These are phyloP conservation scores for Drosophila oshimai DNA, from an alignment of 1,140 invertebrate genomes.

Conservation along the genomic window DNA sequence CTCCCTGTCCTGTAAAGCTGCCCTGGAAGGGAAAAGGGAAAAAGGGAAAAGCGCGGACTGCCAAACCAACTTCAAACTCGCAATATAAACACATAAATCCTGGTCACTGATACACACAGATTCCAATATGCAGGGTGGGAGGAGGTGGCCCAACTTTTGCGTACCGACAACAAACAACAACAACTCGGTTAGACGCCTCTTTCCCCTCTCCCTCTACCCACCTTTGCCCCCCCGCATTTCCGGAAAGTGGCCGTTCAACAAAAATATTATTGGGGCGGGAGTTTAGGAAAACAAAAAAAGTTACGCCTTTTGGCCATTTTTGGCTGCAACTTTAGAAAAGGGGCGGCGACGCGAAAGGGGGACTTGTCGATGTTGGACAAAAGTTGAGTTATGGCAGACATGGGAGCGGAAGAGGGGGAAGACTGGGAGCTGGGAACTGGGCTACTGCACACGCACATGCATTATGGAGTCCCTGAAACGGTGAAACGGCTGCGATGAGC, in stretches of 20 bases:
- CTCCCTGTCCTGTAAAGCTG: background rate
- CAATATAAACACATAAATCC: slow-evolving; percentile 51
- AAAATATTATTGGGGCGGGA: slow-evolving; percentile 35
- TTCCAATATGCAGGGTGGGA: background rate
- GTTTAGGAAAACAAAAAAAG: background rate
- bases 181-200: slow-evolving; percentile 1
- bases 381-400: slow-evolving; percentile 35
- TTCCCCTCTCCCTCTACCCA: too few relatives aligned
- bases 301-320: slow-evolving; percentile 24
- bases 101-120: slow-evolving; percentile 26
- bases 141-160: slow-evolving; percentile 11
- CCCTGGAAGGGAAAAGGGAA: background rate
- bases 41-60: slow-evolving; percentile 12
- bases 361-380: slow-evolving; percentile 26
- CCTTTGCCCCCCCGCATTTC: background rate
- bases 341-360: background rate
- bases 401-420: background rate
- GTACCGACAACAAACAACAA: slow-evolving; percentile 8
- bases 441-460: background rate
- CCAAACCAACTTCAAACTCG: slow-evolving; percentile 43
- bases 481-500: slow-evolving; percentile 22
- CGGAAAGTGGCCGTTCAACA: slow-evolving; percentile 24
- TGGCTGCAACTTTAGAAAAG: slow-evolving; percentile 14
- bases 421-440: background rate
- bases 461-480: slow-evolving; percentile 22